Evolutionary conservation across 2,797 vertebrate species (phyloP).

Genomic region (Pseudotriccus pelzelni): DNA sequence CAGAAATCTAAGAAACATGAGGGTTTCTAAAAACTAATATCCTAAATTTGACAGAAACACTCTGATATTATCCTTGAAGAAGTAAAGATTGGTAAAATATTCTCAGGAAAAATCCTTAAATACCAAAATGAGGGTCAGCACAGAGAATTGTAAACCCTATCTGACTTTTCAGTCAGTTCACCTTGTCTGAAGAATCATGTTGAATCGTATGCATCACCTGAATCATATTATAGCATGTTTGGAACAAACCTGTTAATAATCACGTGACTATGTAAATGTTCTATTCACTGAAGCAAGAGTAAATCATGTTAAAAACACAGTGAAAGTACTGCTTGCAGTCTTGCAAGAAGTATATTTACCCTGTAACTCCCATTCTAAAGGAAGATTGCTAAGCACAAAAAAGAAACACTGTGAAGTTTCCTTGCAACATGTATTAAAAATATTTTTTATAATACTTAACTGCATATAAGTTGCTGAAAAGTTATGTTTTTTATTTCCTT

Average conservation of each 20-base stretch:
- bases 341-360: not conserved
- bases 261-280: not conserved
- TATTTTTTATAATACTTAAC: not conserved
- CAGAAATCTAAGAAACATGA: not conserved
- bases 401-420: not conserved
- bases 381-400: not conserved
- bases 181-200: not conserved
- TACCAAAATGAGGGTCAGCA: not conserved
- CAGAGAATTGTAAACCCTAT: not conserved
- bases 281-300: not conserved
- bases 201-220: not conserved
- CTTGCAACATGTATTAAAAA: not conserved
- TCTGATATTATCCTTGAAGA: not conserved
- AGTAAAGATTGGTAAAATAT: not conserved
- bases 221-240: not conserved
- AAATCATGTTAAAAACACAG: not conserved
- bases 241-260: not conserved
- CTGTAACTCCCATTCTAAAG: not conserved
- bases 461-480: not conserved
- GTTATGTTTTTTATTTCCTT: not conserved
- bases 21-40: not conserved
- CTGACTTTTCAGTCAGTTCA: not conserved
- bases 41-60: not conserved
- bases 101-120: not conserved
- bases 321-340: not conserved